Evolutionary conservation across 2,888 invertebrate species (phyloP).

Genomic region (Syrista parreyssii): DNA sequence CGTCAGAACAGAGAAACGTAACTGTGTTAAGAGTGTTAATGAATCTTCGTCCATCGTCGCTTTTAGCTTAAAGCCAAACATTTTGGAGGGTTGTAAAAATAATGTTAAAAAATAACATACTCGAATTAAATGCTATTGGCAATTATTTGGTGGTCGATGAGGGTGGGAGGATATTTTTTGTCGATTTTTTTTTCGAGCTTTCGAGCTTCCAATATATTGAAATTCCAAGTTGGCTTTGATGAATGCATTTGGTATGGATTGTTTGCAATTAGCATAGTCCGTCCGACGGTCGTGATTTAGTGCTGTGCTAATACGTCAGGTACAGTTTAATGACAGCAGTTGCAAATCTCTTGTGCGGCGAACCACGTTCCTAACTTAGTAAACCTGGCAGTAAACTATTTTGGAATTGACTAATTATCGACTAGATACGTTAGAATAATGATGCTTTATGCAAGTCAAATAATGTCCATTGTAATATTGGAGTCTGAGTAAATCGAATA

Average conservation of each 20-base stretch:
- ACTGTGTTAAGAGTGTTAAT: constrained; percentile 27
- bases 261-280: neutral
- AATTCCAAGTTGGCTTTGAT: neutral
- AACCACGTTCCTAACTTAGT: neutral
- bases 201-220: neutral
- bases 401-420: neutral
- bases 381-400: neutral
- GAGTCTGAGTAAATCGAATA: neutral
- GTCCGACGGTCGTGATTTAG: neutral
- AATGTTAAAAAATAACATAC: neutral
- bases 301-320: neutral
- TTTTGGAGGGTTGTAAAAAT: neutral
- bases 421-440: neutral
- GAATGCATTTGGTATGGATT: neutral
- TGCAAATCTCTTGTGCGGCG: neutral
- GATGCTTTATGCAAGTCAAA: neutral
- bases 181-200: neutral
- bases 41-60: constrained; percentile 11
- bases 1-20: constrained; percentile 21
- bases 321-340: constrained; percentile 4
- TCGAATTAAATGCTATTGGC: neutral
- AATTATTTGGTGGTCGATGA: neutral
- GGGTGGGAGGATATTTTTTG: neutral
- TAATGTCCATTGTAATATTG: neutral
- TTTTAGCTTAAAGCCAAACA: neutral